Conservation (phyloP, 92 coral and sea anemone species). For the Umimayanthus kanabou region DNA sequence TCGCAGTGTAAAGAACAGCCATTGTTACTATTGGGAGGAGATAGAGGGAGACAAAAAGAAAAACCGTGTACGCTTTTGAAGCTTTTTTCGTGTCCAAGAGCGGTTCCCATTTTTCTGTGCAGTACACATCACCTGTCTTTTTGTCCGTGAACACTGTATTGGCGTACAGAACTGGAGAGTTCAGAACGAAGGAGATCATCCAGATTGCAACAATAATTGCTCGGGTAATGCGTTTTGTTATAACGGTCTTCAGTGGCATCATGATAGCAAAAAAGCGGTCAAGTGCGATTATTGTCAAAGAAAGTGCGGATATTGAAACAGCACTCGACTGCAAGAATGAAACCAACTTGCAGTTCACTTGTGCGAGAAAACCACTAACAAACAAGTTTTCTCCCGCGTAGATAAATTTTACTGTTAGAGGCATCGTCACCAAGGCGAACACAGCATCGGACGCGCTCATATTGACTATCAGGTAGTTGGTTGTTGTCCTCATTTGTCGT, state of each 20-base stretch:
- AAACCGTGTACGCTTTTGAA: neutral
- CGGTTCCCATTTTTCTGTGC: conserved; percentile 34
- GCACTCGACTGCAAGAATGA: conserved; percentile 11
- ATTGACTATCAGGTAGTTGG: conserved; percentile 19
- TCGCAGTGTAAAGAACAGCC: conserved; percentile 3
- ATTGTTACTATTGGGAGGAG: conserved; percentile 14
- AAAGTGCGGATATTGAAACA: conserved; percentile 22
- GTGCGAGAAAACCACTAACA: conserved; percentile 29
- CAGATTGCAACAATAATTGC: conserved; percentile 7
- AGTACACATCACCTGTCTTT: conserved; percentile 5
- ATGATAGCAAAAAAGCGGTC: conserved; percentile 41
- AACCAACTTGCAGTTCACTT: conserved; percentile 30
- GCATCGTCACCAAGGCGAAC: conserved; percentile 31
- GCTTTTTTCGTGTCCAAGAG: conserved; percentile 10
- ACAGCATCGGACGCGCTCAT: conserved; percentile 20
- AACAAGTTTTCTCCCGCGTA: conserved; percentile 19
- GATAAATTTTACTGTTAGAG: conserved; percentile 2
- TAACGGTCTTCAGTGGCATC: conserved; percentile 12
- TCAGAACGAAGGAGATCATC: conserved; percentile 4
- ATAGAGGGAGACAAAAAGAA: conserved; percentile 23
- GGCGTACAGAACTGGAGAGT: conserved; percentile 39
- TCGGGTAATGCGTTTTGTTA: conserved; percentile 27
- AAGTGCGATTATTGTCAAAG: conserved; percentile 24
- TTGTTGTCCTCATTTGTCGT: conserved; percentile 25
- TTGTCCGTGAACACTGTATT: neutral